These are phyloP conservation scores for Anser brachyrhynchus DNA, from an alignment of 2,113 vertebrate species.

Conservation along the genomic window DNA sequence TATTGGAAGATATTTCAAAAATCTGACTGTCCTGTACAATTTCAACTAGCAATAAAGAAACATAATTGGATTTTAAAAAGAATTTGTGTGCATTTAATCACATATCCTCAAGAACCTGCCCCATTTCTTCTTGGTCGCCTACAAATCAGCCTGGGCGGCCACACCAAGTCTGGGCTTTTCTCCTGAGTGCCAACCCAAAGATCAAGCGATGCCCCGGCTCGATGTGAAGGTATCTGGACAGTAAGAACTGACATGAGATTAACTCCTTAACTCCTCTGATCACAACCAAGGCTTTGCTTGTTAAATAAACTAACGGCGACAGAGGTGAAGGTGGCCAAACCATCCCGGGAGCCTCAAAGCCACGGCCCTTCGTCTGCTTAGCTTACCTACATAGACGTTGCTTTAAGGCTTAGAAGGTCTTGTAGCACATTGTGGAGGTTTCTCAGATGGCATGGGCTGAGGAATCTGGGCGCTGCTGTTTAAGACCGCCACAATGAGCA, in stretches of 20 bases:
- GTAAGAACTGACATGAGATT: not conserved
- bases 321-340: not conserved
- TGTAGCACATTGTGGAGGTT: not conserved
- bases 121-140: not conserved
- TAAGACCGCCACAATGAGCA: not conserved
- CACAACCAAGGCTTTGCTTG: not conserved
- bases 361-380: not conserved
- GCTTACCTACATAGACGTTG: not conserved
- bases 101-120: not conserved
- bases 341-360: not conserved
- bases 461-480: not conserved
- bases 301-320: not conserved
- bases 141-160: no score
- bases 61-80: not conserved
- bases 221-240: not conserved
- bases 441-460: not conserved
- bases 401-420: not conserved
- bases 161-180: not conserved
- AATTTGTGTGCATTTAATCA: not conserved
- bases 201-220: not conserved
- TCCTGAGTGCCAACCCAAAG: not conserved
- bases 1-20: not conserved
- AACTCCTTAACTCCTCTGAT: not conserved
- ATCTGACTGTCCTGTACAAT: not conserved
- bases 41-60: not conserved